Percentiles rank a stretch among this genome's conserved stretches.
phyloP scores from a whole-genome alignment of 2,797 vertebrate species.

The Calcarius lapponicus region DNA sequence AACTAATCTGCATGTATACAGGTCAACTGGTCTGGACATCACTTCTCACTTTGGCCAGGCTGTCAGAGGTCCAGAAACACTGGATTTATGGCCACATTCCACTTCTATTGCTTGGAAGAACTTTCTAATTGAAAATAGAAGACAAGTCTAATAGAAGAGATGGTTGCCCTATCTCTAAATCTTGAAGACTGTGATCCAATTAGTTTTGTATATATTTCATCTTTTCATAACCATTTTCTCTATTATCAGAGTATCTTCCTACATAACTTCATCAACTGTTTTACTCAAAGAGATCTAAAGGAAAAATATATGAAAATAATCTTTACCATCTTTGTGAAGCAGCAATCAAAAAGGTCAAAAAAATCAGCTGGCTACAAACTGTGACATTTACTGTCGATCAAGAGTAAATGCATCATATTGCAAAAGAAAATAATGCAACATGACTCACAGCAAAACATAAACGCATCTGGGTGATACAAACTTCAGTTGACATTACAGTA shows the following conservation, averaged over 20 bases:
- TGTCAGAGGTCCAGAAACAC: background rate
- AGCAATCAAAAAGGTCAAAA: constrained; percentile 27
- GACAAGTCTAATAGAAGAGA: background rate
- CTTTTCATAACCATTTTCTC: background rate
- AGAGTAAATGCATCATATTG: constrained; percentile 43
- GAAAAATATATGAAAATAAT: constrained; percentile 4
- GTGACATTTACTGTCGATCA: constrained; percentile 60
- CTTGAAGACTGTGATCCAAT: background rate
- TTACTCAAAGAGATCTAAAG: background rate
- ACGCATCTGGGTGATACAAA: constrained; percentile 11
- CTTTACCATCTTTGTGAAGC: constrained; percentile 20
- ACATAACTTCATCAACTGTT: background rate
- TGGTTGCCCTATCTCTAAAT: background rate
- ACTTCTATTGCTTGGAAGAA: background rate
- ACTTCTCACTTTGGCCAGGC: background rate
- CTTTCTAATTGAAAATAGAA: background rate
- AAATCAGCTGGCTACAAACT: constrained; percentile 55
- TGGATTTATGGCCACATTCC: background rate
- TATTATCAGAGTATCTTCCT: background rate
- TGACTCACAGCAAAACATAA: constrained; percentile 55
- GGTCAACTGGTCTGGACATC: background rate
- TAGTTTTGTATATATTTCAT: background rate
- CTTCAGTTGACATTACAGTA: background rate
- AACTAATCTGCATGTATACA: background rate
- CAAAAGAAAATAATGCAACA: constrained; percentile 40